Percentiles rank a stretch among this genome's conserved stretches.
These are phyloP conservation scores for Leptothorax acervorum DNA, from an alignment of 2,888 invertebrate genomes.

Conservation along the genomic window DNA sequence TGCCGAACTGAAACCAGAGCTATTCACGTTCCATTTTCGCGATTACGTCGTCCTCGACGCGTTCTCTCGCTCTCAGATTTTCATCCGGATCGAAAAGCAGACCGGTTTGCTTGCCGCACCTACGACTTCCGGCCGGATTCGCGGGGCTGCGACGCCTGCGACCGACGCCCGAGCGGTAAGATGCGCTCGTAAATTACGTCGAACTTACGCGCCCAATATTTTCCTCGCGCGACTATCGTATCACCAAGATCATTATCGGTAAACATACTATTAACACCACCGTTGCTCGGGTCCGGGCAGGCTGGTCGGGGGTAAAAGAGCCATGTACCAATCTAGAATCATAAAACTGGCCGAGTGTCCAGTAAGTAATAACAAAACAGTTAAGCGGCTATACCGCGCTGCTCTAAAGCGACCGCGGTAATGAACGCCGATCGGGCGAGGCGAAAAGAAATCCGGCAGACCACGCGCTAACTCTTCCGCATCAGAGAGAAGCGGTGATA, in stretches of 20 bases:
- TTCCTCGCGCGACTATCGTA: constrained; percentile 54
- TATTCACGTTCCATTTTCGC: not conserved
- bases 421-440: constrained; percentile 71
- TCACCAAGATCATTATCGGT: constrained; percentile 77
- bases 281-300: constrained; percentile 57
- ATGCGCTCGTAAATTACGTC: constrained; percentile 59
- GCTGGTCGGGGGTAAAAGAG: constrained; percentile 45
- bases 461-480: constrained; percentile 62
- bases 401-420: constrained; percentile 64
- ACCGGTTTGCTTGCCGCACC: constrained; percentile 14
- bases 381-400: constrained; percentile 76
- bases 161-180: not conserved
- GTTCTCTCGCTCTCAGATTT: constrained; percentile 22
- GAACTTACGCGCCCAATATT: constrained; percentile 55
- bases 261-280: constrained; percentile 78
- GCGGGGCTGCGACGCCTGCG: not conserved
- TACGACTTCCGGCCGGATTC: constrained; percentile 49
- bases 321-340: constrained; percentile 80
- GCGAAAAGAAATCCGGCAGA: constrained; percentile 67
- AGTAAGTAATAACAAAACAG: constrained; percentile 83
- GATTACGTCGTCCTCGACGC: not conserved
- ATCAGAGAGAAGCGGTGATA: constrained; percentile 8
- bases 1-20: constrained; percentile 47
- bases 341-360: constrained; percentile 79
- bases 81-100: constrained; percentile 35